Evolutionary conservation across 2,888 invertebrate species (phyloP).

Genomic region (Podabrus alpinus): DNA sequence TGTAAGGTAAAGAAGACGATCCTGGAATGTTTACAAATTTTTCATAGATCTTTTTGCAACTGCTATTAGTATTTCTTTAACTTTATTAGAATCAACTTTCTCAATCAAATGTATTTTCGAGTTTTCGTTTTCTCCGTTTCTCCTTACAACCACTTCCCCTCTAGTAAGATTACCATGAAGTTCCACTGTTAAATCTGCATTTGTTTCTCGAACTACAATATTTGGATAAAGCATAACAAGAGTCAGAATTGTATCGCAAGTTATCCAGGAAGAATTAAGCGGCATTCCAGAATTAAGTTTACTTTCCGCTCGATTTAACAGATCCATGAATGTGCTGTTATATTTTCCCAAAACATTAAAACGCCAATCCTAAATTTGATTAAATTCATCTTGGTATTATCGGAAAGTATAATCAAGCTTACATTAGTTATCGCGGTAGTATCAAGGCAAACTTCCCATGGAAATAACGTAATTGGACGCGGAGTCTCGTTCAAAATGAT

Average conservation of each 20-base stretch:
- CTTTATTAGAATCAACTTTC: neutral
- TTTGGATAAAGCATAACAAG: constrained; percentile 56
- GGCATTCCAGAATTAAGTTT: constrained; percentile 27
- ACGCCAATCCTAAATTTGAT: constrained; percentile 59
- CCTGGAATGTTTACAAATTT: too few relatives aligned
- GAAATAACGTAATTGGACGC: constrained; percentile 64
- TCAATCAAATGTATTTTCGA: neutral
- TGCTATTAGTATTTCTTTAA: neutral
- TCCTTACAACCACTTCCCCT: constrained; percentile 68
- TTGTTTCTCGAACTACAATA: constrained; percentile 29
- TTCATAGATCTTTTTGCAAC: neutral
- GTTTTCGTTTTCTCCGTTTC: constrained; percentile 47
- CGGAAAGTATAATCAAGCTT: constrained; percentile 35
- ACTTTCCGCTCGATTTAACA: constrained; percentile 60
- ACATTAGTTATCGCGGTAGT: constrained; percentile 41
- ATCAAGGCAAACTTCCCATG: constrained; percentile 70
- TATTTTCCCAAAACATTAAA: constrained; percentile 54
- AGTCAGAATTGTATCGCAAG: constrained; percentile 60
- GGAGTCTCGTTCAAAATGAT: constrained; percentile 65
- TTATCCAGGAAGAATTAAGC: constrained; percentile 39
- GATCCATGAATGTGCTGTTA: constrained; percentile 51
- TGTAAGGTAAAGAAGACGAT: too few relatives aligned
- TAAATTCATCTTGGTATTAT: neutral
- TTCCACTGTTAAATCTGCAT: constrained; percentile 62
- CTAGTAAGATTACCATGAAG: constrained; percentile 62